Evolutionary conservation across 2,888 invertebrate genomes (phyloP).

Genomic region (Metopia argyrocephala): DNA sequence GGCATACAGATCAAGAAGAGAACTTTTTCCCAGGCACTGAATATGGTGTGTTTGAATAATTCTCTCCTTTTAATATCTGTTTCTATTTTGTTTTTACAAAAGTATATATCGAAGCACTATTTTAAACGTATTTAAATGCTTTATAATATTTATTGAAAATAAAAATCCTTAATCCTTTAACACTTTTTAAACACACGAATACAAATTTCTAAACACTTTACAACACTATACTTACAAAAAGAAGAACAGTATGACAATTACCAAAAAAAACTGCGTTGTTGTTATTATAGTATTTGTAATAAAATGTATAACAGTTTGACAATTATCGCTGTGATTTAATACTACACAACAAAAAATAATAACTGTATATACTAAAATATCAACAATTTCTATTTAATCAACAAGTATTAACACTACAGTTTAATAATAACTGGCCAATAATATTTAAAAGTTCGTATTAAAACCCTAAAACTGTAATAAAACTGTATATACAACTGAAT

Average conservation of each 20-base stretch:
- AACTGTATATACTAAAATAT: background rate
- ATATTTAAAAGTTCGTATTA: slow-evolving; percentile 3
- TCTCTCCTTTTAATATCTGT: background rate
- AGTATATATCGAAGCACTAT: background rate
- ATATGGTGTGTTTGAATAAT: slow-evolving; percentile 75
- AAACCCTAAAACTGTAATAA: too few relatives aligned
- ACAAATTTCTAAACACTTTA: background rate
- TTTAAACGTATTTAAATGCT: slow-evolving; percentile 13
- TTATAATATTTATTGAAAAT: slow-evolving; percentile 6
- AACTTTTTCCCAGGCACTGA: slow-evolving; percentile 77
- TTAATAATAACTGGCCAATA: background rate
- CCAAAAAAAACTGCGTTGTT: background rate
- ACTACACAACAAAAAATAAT: background rate
- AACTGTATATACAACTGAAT: background rate
- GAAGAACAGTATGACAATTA: background rate
- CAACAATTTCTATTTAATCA: background rate
- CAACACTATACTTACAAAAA: background rate
- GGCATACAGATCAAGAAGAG: slow-evolving; percentile 86
- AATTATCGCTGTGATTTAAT: too few relatives aligned
- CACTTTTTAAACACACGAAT: too few relatives aligned
- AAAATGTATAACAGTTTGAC: background rate
- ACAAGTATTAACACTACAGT: background rate
- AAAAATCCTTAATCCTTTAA: slow-evolving; percentile 55
- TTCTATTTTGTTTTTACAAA: background rate
- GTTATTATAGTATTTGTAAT: background rate